Base-by-base conservation (phyloP, 2,888 invertebrate genomes). In the Noctua pronuba region DNA sequence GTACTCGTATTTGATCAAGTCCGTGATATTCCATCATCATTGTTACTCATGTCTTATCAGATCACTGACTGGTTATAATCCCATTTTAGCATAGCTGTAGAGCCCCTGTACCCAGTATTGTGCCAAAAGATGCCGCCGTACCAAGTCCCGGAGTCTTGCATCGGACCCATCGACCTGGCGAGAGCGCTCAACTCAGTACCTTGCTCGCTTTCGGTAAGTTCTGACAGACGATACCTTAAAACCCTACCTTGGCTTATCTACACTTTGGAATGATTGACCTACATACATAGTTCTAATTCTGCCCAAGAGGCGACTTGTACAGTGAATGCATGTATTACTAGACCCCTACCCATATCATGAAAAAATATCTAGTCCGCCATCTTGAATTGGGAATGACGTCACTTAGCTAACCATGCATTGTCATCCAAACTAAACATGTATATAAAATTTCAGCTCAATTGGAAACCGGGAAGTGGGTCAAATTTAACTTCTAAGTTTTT, bases 151-250 rank as follows among this genome's bases (percentile, higher is more conserved):
- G 94, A 94, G n/a, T 91, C 92, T 60, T 96, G 97, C 85, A 91
- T 95, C 28, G 97, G 98, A 1, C 99, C 99, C 5, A 97, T 98
- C 44, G 98, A 99, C 91, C 94, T 99, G 52, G 98, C 99, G 82
- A 97, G 98, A 79, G 95, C 97, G 55, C 97, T 99, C 84, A 99
- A 99, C 93, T 98, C 99, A 3, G 97, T 99, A 69, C 98, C 99
- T 8, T 99, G 99, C 93, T 98, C 99, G 6, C 96, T 99, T 69
- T 98, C 98, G 88, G 98, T 99, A 79, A 97, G 97, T 76, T 16
- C 60, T n/a, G n/a, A n/a, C 55, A 55, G 4, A n/a, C n/a, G n/a
- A 55, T n/a, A 55, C 55, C 55, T 55, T 55, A 13, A 0, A n/a
- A 55, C 8, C 52, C 11, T 24, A 52, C 52, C 24, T 52, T 52